Percentiles rank a stretch among this genome's conserved stretches.
Conservation (phyloP, 35 echinoderm and acorn worm genomes). For the Ophiothrix spiculata region DNA sequence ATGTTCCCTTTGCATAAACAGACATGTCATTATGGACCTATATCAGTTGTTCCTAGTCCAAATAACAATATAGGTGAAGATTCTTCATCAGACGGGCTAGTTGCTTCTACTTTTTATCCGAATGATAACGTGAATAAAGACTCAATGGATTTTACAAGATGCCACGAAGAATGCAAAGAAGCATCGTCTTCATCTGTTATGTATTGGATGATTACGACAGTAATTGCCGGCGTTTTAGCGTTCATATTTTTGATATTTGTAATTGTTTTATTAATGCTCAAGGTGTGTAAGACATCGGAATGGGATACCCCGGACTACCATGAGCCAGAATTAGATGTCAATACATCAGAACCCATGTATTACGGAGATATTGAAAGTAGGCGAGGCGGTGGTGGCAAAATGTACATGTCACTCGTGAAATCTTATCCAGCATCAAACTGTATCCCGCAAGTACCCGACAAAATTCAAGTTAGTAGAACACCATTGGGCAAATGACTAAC, state of each 20-base stretch:
- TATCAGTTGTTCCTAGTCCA: not conserved
- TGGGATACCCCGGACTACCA: not conserved
- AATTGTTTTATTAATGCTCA: not conserved
- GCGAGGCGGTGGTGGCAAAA: not conserved
- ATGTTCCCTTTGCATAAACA: not conserved
- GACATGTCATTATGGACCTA: not conserved
- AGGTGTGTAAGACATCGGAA: not conserved
- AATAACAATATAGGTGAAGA: not conserved
- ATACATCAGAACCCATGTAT: not conserved
- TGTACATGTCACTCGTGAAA: not conserved
- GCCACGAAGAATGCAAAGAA: not conserved
- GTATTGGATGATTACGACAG: not conserved
- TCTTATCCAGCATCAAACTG: not conserved
- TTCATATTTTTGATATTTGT: not conserved
- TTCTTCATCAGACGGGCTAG: not conserved
- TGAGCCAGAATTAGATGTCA: not conserved
- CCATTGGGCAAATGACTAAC: not conserved
- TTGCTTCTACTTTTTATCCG: not conserved
- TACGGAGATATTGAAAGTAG: not conserved
- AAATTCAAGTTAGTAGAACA: not conserved
- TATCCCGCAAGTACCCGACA: not conserved
- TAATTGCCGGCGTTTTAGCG: not conserved
- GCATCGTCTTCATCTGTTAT: not conserved
- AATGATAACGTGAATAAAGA: not conserved
- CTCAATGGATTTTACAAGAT: not conserved